Evolutionary conservation across 2,888 invertebrate species (phyloP), one percentile per base, ranked within the genome.

Genomic region (Drosophila histrio): DNA sequence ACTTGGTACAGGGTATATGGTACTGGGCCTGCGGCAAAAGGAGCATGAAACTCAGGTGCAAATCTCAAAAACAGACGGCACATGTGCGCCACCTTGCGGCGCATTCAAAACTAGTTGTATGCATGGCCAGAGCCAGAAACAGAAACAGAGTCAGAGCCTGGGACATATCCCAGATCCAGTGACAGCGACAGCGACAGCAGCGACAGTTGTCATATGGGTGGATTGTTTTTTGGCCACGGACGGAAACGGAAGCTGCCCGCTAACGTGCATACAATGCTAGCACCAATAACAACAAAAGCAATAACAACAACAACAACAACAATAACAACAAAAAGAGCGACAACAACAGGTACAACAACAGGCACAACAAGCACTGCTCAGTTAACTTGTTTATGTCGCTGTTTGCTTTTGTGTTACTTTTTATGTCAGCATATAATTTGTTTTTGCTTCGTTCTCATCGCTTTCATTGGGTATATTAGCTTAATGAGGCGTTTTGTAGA

Each of bases 201-300:
- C 59, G 83, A 73, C 84, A 82, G 81, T 86, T 82, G 81, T 86
- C 84, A 82, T 82, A 86, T 82, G 87, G 81, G 84, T 83, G 84
- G 81, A 81, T 81, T 85, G 84, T 82, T 81, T 77, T 75, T 65
- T 54, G 61, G 61, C 71, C 65, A 80, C 62, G 59, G 28, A 44
- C 85, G 86, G 87, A 87, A 84, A 77, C 82, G 83, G 85, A 87
- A 85, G 85, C 71, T 80, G 68, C 65, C 71, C 68, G 83, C 80
- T 65, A 85, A 82, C 79, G 82, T 80, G 85, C 60, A 57, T 61
- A 34, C 71, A 73, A 46, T 53, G 53, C 21, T 36, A 53, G 21
- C 44, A 57, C 57, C 43, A 61, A 44, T 56, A 57, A 47, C 62
- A 63, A 49, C 49, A 58, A 47, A n/a, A n/a, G n/a, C 54, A 62